phyloP scores from a whole-genome alignment of 2,113 vertebrate species.

The Raja brachyura region DNA sequence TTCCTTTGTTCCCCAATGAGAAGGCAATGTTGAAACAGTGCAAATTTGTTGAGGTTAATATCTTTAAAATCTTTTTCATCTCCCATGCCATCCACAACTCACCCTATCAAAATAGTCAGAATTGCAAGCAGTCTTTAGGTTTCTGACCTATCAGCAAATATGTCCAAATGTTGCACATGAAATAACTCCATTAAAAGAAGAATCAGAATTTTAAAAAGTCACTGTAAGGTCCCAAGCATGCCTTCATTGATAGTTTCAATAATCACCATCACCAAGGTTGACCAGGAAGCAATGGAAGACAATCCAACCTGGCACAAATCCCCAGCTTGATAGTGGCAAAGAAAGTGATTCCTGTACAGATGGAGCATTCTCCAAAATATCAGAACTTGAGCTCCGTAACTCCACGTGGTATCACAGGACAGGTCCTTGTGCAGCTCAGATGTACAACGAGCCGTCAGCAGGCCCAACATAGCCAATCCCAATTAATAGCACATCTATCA shows the following conservation, averaged over 20 bases:
- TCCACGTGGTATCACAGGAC: background rate
- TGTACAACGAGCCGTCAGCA: conserved; percentile 92
- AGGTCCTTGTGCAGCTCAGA: conserved; percentile 55
- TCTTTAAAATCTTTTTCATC: background rate
- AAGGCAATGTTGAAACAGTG: background rate
- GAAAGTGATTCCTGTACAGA: background rate
- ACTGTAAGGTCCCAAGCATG: background rate
- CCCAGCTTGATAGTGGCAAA: background rate
- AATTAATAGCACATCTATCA: conserved; percentile 90
- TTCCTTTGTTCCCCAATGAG: background rate
- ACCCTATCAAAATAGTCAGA: too few species aligned
- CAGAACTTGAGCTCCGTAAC: background rate
- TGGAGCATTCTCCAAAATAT: too few species aligned
- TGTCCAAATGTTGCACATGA: background rate
- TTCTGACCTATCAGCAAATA: background rate
- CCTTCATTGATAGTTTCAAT: background rate
- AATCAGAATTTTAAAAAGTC: background rate
- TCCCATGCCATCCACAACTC: background rate
- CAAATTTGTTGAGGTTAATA: background rate
- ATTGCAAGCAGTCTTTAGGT: background rate
- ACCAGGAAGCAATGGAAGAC: background rate
- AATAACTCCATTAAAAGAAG: background rate
- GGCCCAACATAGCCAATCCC: conserved; percentile 92
- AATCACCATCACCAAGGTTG: background rate
- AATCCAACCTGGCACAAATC: background rate